Evolutionary conservation across 1,140 invertebrate species (phyloP).

Genomic region (Cherax quadricarinatus): DNA sequence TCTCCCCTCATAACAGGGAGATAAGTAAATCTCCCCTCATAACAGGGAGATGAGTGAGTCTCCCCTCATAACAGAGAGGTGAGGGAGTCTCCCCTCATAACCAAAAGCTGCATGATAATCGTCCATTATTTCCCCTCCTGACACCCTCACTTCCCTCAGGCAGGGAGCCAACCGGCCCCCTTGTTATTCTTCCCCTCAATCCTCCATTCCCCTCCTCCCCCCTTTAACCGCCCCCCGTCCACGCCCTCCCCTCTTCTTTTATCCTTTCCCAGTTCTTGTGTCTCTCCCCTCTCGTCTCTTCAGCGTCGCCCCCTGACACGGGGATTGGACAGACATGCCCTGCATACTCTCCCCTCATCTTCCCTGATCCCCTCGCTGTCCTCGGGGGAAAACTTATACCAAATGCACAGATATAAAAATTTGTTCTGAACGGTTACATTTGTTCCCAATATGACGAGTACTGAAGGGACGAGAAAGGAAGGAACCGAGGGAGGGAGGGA

Average conservation of each 20-base stretch:
- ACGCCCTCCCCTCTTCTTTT: neutral
- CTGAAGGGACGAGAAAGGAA: neutral
- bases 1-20: too few species aligned
- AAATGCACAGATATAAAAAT: conserved; percentile 62
- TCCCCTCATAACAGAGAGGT: neutral
- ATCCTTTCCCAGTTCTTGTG: neutral
- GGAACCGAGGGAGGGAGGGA: neutral
- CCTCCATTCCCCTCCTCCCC: neutral
- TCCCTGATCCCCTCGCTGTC: neutral
- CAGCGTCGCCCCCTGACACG: conserved; percentile 1
- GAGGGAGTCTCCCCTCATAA: neutral
- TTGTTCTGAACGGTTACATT: conserved; percentile 52
- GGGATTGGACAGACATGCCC: conserved; percentile 48
- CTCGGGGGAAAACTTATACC: conserved; percentile 59
- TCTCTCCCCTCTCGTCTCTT: neutral
- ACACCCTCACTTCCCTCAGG: conserved; percentile 20
- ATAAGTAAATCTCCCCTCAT: too few species aligned
- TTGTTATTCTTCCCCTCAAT: neutral
- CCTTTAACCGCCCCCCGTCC: neutral
- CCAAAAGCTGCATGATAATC: conserved; percentile 36
- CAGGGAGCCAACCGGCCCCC: neutral
- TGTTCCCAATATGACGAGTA: conserved; percentile 35
- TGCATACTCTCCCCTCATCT: conserved; percentile 19
- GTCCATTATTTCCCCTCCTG: conserved; percentile 58
- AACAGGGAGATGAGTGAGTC: too few species aligned